Evolutionary conservation across 2,797 vertebrate genomes (phyloP), one percentile per base, ranked within the genome.

Genomic region (Dermochelys coriacea): DNA sequence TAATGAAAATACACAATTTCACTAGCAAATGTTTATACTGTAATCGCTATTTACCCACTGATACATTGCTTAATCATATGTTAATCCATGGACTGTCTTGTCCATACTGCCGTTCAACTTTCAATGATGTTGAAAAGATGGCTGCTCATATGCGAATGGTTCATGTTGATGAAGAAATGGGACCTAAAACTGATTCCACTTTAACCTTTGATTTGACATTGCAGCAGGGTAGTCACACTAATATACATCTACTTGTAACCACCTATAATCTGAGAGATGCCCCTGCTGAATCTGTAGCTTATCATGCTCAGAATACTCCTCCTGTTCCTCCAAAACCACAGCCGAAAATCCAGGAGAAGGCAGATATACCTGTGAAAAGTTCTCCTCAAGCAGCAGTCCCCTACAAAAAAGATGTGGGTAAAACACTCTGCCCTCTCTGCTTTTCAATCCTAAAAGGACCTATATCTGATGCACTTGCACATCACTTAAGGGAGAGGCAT

Each of bases 1-100:
- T 99, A 93, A 99, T 99, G 99, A 99, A 99, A 98, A 99, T 99
- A 98, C 99, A 99, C 98, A 99, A 99, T 98, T 99, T 99, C 97
- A 99, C 99, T 97, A 99, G 99, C 98, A 99, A 99, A 98, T 99
- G 99, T 98, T 98, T 99, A 91, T 99, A 99, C 98, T 99, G 99
- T 98, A 99, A 99, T 97, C 99, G 99, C 91, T 99, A 99, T 96
- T 98, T 99, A 95, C 99, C 99, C 95, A 99, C 99, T 29, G 99
- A 99, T 97, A 99, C 99, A 0, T 96, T 99, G 97, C 98, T 99
- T 84, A 99, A 99, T 96, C 99, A 99, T 93, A 99, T 99, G 99
- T 96, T 99, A 93, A 99, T 99, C 94, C 99, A 99, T 11, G 99
- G 99, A 57, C 98, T 99, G 81, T 99, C 99, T 4, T 99, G 99